A percentile compares a stretch with the other conserved stretches of the same genome.
Evolutionary conservation across 2,888 invertebrate genomes (phyloP).

Genomic region (Nycteola revayana): DNA sequence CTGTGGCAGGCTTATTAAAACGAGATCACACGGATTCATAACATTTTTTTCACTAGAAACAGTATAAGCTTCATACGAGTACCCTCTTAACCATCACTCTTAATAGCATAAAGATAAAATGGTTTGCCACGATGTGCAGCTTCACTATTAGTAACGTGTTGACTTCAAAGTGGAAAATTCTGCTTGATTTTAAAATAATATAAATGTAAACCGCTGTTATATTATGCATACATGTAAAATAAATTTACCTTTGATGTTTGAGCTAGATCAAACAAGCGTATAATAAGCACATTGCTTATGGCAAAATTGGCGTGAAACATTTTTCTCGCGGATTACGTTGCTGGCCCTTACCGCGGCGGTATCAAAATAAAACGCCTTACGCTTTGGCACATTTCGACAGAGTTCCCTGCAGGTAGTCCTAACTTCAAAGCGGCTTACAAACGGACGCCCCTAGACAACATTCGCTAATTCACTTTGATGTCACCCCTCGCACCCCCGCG

Average conservation of each 20-base stretch:
- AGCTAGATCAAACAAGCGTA: conserved; percentile 20
- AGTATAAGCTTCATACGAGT: too few species aligned
- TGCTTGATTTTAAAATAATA: too few species aligned
- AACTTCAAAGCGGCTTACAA: conserved; percentile 79
- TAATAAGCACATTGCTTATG: conserved; percentile 22
- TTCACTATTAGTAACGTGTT: too few species aligned
- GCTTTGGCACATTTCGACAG: conserved; percentile 60
- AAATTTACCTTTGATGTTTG: conserved; percentile 19
- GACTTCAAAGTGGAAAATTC: too few species aligned
- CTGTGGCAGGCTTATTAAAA: too few species aligned
- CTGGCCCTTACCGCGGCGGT: conserved; percentile 35
- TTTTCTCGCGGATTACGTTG: conserved; percentile 25
- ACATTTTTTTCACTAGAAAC: too few species aligned
- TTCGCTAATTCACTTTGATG: conserved; percentile 82
- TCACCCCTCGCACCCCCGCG: conserved; percentile 53
- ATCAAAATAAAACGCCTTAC: conserved; percentile 61
- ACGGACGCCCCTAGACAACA: conserved; percentile 80
- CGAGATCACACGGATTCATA: too few species aligned
- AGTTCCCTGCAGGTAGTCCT: conserved; percentile 64
- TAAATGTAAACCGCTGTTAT: too few species aligned
- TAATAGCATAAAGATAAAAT: neutral
- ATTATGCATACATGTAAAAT: neutral
- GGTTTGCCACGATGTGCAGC: too few species aligned
- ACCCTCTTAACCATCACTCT: too few species aligned
- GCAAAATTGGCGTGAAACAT: conserved; percentile 26